phyloP scores from a whole-genome alignment of 2,888 invertebrate species.

The Atethmia centrago region DNA sequence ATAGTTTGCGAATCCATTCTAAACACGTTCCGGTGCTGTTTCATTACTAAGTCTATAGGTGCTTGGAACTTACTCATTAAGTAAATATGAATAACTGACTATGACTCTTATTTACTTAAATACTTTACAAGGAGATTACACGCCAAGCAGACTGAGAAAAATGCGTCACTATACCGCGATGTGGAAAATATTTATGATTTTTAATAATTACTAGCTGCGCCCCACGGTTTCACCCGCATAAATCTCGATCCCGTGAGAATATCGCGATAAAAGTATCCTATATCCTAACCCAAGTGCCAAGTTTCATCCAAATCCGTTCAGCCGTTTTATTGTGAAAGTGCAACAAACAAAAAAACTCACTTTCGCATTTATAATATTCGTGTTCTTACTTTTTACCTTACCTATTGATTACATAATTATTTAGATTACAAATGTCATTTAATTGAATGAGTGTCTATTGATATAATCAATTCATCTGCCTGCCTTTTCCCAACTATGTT shows the following conservation, averaged over 20 bases:
- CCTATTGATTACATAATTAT: background rate
- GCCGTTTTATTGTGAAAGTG: too few relatives aligned
- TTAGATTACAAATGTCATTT: background rate
- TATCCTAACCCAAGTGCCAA: too few relatives aligned
- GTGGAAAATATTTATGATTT: background rate
- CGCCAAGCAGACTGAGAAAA: constrained; percentile 28
- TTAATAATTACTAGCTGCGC: too few relatives aligned
- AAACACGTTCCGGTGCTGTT: background rate
- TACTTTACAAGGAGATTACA: constrained; percentile 30
- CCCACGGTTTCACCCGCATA: too few relatives aligned
- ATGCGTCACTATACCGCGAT: constrained; percentile 11
- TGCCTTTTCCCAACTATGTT: too few relatives aligned
- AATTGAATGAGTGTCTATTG: background rate
- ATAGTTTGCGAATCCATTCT: background rate
- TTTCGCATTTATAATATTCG: too few relatives aligned
- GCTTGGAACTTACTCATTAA: background rate
- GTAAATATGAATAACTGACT: constrained; percentile 14
- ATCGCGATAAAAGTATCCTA: too few relatives aligned
- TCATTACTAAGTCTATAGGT: background rate
- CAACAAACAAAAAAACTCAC: too few relatives aligned
- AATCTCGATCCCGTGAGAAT: too few relatives aligned
- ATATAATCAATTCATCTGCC: too few relatives aligned
- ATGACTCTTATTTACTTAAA: background rate
- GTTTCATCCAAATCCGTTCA: too few relatives aligned
- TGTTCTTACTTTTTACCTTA: too few relatives aligned